Percentiles rank a stretch among this genome's conserved stretches.
Conservation (phyloP, 1,140 invertebrate genomes). For the Pemphigus obesinymphae region DNA sequence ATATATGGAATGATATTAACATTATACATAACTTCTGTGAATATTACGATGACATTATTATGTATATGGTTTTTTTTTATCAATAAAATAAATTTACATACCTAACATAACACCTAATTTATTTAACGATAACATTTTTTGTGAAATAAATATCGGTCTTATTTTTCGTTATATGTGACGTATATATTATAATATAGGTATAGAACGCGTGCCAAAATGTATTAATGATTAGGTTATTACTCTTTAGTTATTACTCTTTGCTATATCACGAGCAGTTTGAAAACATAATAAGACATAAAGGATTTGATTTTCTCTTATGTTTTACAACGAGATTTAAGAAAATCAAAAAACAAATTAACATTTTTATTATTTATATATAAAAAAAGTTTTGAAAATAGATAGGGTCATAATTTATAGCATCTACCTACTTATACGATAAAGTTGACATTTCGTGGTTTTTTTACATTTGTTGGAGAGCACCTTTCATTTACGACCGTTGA, state of each 20-base stretch:
- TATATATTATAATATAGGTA: too few species aligned
- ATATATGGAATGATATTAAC: too few species aligned
- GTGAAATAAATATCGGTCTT: too few species aligned
- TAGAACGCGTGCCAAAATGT: not conserved
- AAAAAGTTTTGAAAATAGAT: not conserved
- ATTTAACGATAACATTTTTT: too few species aligned
- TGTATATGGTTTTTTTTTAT: too few species aligned
- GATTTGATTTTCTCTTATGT: too few species aligned
- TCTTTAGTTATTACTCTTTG: too few species aligned
- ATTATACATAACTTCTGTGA: too few species aligned
- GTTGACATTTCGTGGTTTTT: not conserved
- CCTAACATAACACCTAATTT: too few species aligned
- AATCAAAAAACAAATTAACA: not conserved
- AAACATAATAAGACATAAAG: not conserved
- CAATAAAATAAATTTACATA: too few species aligned
- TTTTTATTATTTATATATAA: not conserved
- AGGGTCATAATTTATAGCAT: not conserved
- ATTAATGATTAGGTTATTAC: conserved; percentile 16
- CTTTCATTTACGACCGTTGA: conserved; percentile 22
- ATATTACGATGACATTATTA: too few species aligned
- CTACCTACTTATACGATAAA: conserved; percentile 3
- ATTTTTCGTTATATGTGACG: not conserved
- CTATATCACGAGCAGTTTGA: not conserved
- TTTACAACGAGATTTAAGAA: not conserved
- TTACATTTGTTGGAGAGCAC: not conserved